Percentiles rank a stretch among this genome's conserved stretches.
These are phyloP conservation scores for Noctuana brunneofusca DNA, from an alignment of 2,888 invertebrate genomes.

Conservation along the genomic window DNA sequence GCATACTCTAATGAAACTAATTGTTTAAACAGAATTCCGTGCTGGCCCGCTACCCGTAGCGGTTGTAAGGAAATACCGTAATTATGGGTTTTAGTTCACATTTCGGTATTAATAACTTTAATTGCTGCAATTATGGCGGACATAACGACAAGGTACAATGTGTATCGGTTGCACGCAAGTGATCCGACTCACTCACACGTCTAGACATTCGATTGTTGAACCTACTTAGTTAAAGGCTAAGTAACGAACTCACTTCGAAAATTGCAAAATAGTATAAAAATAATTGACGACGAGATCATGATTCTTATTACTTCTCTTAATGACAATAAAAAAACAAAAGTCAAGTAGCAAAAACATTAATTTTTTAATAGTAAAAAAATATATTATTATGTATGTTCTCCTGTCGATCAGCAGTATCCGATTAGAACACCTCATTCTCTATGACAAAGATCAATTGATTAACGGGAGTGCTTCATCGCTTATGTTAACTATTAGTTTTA, in stretches of 20 bases:
- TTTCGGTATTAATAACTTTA: constrained; percentile 31
- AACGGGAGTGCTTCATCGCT: too few species aligned
- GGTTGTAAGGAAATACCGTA: constrained; percentile 29
- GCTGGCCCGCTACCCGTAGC: constrained; percentile 10
- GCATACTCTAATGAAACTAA: constrained; percentile 65
- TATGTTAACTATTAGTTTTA: too few species aligned
- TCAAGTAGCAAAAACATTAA: too few species aligned
- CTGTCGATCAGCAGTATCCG: too few species aligned
- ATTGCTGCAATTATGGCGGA: constrained; percentile 25
- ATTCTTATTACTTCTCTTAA: too few species aligned
- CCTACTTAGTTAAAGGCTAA: constrained; percentile 4
- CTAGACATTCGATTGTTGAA: constrained; percentile 12
- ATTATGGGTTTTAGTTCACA: constrained; percentile 25
- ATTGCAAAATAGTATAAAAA: too few species aligned
- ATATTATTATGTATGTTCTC: too few species aligned
- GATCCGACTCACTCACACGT: constrained; percentile 10
- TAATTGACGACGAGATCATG: too few species aligned
- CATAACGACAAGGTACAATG: constrained; percentile 27
- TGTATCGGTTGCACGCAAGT: constrained; percentile 20
- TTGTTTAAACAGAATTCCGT: constrained; percentile 56
- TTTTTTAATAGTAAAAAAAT: too few species aligned
- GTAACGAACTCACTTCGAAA: background rate
- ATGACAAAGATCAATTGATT: too few species aligned
- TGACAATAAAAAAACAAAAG: too few species aligned
- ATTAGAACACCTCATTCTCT: too few species aligned